Base-by-base conservation (phyloP, 1,140 invertebrate genomes). In the Ostrea edulis region DNA sequence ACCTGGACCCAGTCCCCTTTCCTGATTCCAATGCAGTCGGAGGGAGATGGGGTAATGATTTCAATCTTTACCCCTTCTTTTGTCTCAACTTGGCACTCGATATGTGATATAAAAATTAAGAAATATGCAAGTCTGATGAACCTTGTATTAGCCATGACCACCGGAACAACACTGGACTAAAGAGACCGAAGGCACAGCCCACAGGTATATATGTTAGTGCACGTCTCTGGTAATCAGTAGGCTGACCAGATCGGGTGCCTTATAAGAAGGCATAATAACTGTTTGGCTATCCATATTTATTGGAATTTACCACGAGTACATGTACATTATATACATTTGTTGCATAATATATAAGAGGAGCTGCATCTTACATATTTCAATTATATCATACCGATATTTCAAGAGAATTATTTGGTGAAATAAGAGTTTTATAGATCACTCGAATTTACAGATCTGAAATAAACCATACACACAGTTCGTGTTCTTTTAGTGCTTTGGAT, bases 21-120 rank as follows among this genome's bases (percentile, higher is more conserved):
- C 68, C 35, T 77, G 68, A 77, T 25, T 25, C 29, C 12, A 35
- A 9, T 12, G 14, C 68, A 77, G 68, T 77, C 68, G 12, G 22
- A 3, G 22, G 68, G 25, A 4, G 68, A 25, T 7, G 68, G 68
- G 5, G 25, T 77, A 8, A 77, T 77, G 29, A 77, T 77, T 25
- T 77, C 68, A 29, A 77, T 77, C 29, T 77, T 35, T 14, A 77
- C 68, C 68, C 25, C 68, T 77, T 77, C 68, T 77, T 77, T 35
- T 35, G 68, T 77, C 14, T 29, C 68, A 77, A 35, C 29, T 5
- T 77, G 12, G 29, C 68, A 77, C 25, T 12, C 68, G 29, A 77
- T 11, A 77, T 4, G 29, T 29, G 25, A 14, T 29, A 77, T 77
- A 0, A 77, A 22, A 25, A 77, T 5, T 9, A 77, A 77, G 3